Evolutionary conservation across 2,113 vertebrate genomes (phyloP).

Genomic region (Monarcha castaneiventris): DNA sequence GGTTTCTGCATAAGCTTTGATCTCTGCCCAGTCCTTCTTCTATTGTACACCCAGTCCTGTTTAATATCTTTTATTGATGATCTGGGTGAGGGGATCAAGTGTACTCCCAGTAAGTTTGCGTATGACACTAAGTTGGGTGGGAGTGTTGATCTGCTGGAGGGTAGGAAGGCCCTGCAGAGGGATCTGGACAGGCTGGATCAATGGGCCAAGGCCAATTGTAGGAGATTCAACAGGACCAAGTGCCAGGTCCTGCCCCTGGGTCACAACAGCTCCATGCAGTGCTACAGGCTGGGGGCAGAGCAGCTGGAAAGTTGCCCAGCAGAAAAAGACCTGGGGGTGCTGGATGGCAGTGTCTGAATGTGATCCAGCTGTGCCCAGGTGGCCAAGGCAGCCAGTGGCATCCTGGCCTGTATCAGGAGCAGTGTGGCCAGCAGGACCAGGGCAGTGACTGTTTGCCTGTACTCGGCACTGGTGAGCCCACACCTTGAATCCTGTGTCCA

Average conservation of each 20-base stretch:
- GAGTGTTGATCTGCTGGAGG: neutral
- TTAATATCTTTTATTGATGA: neutral
- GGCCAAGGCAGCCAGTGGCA: neutral
- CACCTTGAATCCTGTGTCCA: neutral
- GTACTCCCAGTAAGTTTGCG: neutral
- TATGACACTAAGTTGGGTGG: fast-evolving
- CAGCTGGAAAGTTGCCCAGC: neutral
- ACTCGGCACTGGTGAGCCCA: fast-evolving
- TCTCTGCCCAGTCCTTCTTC: neutral
- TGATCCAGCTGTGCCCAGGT: neutral
- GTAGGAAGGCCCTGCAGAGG: neutral
- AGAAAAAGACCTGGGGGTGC: neutral
- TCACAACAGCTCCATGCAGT: neutral
- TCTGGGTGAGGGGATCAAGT: neutral
- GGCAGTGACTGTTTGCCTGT: neutral
- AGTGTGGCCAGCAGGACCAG: neutral
- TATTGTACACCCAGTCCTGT: neutral
- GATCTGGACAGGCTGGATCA: neutral
- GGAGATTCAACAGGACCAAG: neutral
- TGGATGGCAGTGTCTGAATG: neutral
- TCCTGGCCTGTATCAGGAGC: neutral
- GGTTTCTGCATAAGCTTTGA: neutral
- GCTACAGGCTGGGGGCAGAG: neutral
- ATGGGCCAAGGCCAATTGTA: neutral
- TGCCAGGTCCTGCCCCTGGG: neutral